A percentile compares a stretch with the other conserved stretches of the same genome.
Evolutionary conservation across 1,140 invertebrate species (phyloP).

Genomic region (Pogonognathellus flavescens): DNA sequence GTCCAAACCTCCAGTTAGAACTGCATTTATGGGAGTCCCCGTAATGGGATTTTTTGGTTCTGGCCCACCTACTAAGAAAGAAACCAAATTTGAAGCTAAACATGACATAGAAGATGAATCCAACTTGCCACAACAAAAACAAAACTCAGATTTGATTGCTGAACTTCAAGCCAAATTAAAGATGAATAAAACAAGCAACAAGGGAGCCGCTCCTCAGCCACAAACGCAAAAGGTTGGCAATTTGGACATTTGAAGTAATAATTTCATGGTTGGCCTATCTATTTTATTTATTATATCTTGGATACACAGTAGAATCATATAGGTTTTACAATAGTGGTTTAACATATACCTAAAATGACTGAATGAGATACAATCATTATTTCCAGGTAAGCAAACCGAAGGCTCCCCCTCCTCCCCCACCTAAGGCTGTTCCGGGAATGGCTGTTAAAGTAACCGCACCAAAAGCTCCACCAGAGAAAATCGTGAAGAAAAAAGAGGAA

Average conservation of each 20-base stretch:
- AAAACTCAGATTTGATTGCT: slow-evolving; percentile 65
- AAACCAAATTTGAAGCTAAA: neutral
- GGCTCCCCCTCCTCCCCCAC: slow-evolving; percentile 66
- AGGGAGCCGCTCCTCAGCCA: slow-evolving; percentile 1
- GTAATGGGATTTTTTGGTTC: slow-evolving; percentile 55
- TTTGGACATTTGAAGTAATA: too few species aligned
- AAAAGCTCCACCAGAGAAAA: slow-evolving; percentile 8
- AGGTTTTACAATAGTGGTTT: too few species aligned
- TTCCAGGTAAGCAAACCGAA: slow-evolving; percentile 63
- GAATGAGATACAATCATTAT: neutral
- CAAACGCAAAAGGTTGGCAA: slow-evolving; percentile 23
- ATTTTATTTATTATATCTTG: too few species aligned
- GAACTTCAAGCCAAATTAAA: slow-evolving; percentile 66
- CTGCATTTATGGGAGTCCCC: slow-evolving; percentile 55
- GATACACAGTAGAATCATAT: too few species aligned
- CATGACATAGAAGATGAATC: slow-evolving; percentile 36
- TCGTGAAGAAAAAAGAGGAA: neutral
- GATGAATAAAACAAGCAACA: slow-evolving; percentile 52
- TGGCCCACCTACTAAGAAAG: slow-evolving; percentile 8
- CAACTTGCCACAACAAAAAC: slow-evolving; percentile 63
- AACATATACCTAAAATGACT: neutral
- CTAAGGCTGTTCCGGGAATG: slow-evolving; percentile 43
- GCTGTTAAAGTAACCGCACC: slow-evolving; percentile 43
- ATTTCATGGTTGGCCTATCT: too few species aligned
- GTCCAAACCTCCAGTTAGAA: slow-evolving; percentile 6